Conservation (phyloP, 1,140 invertebrate species). For the Diachasma alloeum region DNA sequence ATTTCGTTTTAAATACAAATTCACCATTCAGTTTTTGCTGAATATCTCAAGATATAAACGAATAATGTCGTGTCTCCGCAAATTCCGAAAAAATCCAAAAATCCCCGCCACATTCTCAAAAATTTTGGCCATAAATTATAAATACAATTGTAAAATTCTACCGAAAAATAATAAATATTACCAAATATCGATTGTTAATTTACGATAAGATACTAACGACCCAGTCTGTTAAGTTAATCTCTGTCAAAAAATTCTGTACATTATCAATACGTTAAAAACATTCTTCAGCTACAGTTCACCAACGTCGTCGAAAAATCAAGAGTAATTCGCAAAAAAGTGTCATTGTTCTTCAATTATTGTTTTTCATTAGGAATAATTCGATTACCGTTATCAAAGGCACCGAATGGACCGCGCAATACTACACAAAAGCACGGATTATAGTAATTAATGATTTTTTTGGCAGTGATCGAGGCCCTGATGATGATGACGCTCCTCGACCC, state of each 20-base stretch:
- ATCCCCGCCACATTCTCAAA: neutral
- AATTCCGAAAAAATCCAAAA: neutral
- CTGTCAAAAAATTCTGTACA: constrained; percentile 5
- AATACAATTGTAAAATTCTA: no score
- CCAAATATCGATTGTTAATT: neutral
- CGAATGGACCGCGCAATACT: constrained; percentile 8
- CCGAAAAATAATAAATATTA: constrained; percentile 1
- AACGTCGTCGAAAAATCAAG: neutral
- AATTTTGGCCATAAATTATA: neutral
- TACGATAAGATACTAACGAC: neutral
- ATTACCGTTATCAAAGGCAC: constrained; percentile 7
- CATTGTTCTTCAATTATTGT: neutral
- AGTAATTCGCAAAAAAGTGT: neutral
- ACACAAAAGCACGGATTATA: constrained; percentile 1
- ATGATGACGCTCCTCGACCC: neutral
- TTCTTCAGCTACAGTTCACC: neutral
- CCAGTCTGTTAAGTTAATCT: neutral
- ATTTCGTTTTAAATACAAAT: no score
- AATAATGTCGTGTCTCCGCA: neutral
- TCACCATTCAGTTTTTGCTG: no score
- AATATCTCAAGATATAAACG: no score
- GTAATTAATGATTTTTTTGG: neutral
- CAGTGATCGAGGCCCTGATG: constrained; percentile 2
- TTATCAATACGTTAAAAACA: constrained; percentile 5
- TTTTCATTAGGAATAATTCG: neutral